These are phyloP conservation scores for Nebria salina DNA, from an alignment of 2,888 invertebrate species.

Conservation along the genomic window DNA sequence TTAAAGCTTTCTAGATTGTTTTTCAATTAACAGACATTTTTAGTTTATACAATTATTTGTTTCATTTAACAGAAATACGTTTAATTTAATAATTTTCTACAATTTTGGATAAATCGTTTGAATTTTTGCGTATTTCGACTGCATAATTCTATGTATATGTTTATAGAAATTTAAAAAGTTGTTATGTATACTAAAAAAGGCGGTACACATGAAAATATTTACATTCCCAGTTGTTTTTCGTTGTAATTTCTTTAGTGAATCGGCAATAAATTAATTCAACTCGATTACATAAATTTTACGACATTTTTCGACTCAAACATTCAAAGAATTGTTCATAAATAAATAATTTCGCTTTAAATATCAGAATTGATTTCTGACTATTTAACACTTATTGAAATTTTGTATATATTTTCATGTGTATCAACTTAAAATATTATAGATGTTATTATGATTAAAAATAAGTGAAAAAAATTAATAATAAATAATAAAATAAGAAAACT, in stretches of 20 bases:
- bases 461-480: slow-evolving; percentile 33
- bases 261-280: background rate
- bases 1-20: no score
- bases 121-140: slow-evolving; percentile 20
- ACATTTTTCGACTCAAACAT: background rate
- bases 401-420: background rate
- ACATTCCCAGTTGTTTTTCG: background rate
- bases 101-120: background rate
- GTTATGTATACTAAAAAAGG: slow-evolving; percentile 37
- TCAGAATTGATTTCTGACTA: no score
- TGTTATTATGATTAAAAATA: slow-evolving; percentile 32
- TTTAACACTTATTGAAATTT: background rate
- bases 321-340: no score
- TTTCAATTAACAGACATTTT: no score
- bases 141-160: slow-evolving; percentile 27
- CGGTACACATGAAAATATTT: slow-evolving; percentile 8
- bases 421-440: slow-evolving; percentile 29
- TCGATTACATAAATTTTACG: background rate
- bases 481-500: slow-evolving; percentile 18
- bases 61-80: no score
- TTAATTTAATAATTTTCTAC: no score
- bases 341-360: no score
- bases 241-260: background rate
- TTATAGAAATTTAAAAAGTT: slow-evolving; percentile 36
- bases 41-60: no score